Percentiles rank a stretch among this genome's conserved stretches.
Evolutionary conservation across 2,797 vertebrate genomes (phyloP).

Genomic region (Cheirogaleus major): DNA sequence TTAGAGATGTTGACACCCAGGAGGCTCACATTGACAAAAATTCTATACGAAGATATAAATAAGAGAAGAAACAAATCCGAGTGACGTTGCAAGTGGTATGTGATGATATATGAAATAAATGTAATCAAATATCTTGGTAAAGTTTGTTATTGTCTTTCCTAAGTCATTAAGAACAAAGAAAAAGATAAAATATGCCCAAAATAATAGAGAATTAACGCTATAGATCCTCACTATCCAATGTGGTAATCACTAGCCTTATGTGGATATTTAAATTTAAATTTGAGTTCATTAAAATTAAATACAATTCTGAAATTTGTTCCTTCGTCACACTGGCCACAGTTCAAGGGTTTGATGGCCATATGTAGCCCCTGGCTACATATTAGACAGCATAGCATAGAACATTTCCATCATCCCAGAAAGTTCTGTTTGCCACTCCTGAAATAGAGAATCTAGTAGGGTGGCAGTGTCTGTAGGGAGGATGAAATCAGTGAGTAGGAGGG

Average conservation of each 20-base stretch:
- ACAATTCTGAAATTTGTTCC: not conserved
- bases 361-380: not conserved
- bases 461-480: not conserved
- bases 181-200: not conserved
- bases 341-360: not conserved
- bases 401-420: not conserved
- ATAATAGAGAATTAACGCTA: not conserved
- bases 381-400: not conserved
- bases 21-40: not conserved
- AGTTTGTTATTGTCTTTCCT: not conserved
- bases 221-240: not conserved
- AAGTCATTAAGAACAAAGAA: not conserved
- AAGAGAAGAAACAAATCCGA: not conserved
- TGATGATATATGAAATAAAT: not conserved
- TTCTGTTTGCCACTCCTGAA: not conserved
- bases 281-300: not conserved
- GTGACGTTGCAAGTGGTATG: no score
- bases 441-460: rapidly evolving
- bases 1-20: not conserved
- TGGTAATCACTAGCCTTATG: not conserved
- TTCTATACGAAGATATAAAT: not conserved
- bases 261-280: not conserved
- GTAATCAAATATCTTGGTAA: not conserved
- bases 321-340: not conserved
- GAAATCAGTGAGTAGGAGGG: not conserved